These are phyloP conservation scores for Lutjanus campechanus DNA, from an alignment of 2,797 vertebrate genomes.

Conservation along the genomic window DNA sequence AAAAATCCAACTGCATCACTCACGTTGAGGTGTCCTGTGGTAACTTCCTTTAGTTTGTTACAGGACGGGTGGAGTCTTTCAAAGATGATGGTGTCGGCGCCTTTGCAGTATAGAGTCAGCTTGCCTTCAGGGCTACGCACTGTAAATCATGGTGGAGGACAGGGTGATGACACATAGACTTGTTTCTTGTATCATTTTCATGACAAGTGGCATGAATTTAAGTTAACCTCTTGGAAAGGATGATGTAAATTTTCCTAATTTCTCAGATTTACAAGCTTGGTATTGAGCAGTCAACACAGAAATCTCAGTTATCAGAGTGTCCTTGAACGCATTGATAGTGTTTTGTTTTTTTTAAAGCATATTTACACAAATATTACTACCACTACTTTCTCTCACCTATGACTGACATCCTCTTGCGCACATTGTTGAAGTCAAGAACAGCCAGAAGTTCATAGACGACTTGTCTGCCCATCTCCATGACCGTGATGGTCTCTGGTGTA, in stretches of 20 bases:
- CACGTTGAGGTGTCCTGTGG: slow-evolving; percentile 91
- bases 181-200: neutral
- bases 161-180: neutral
- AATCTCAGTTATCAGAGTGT: neutral
- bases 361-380: neutral
- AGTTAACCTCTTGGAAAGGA: neutral
- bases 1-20: slow-evolving; percentile 59
- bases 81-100: slow-evolving; percentile 94
- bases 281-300: neutral
- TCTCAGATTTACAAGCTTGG: neutral
- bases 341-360: neutral
- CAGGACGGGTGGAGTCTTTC: slow-evolving; percentile 90
- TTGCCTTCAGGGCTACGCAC: slow-evolving; percentile 89
- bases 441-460: slow-evolving; percentile 90
- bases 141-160: slow-evolving; percentile 66
- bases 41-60: slow-evolving; percentile 83
- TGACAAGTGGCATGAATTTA: neutral
- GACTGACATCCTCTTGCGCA: slow-evolving; percentile 97
- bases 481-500: slow-evolving; percentile 89
- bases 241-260: neutral
- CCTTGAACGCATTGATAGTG: neutral
- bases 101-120: slow-evolving; percentile 93
- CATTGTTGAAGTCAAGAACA: slow-evolving; percentile 94
- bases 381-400: slow-evolving; percentile 86
- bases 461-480: slow-evolving; percentile 90